Conservation (phyloP, 1,140 invertebrate species). For the Drosophila teissieri region DNA sequence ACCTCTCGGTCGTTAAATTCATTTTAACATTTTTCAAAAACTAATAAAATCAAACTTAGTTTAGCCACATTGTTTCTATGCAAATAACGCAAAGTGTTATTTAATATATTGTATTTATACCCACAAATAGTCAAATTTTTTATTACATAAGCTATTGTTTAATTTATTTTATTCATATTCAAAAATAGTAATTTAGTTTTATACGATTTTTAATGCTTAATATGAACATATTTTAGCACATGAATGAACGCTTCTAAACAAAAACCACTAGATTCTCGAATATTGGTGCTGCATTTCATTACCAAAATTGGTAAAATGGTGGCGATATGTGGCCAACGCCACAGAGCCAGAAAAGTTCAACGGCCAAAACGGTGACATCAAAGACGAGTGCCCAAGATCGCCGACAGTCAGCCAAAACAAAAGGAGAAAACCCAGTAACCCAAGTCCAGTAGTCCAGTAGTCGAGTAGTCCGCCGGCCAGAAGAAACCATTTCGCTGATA, state of each 20-base stretch:
- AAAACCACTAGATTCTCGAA: neutral
- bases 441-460: conserved; percentile 75
- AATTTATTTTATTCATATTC: conserved; percentile 1
- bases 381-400: conserved; percentile 51
- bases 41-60: neutral
- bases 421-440: conserved; percentile 32
- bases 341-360: conserved; percentile 55
- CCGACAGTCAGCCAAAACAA: conserved; percentile 51
- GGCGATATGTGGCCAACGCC: conserved; percentile 15
- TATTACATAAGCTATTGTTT: neutral
- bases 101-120: neutral
- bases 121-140: neutral
- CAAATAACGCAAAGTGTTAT: neutral
- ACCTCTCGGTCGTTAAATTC: too few relatives aligned
- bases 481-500: conserved; percentile 79
- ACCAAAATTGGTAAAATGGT: conserved; percentile 22
- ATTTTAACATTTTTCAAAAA: too few relatives aligned
- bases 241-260: neutral
- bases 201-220: neutral
- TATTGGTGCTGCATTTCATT: conserved; percentile 50
- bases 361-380: conserved; percentile 74
- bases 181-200: neutral
- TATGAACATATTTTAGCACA: conserved; percentile 18
- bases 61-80: neutral
- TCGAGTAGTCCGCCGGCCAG: conserved; percentile 69